phyloP scores from a whole-genome alignment of 2,888 invertebrate species.

The Stegana nigrithorax region DNA sequence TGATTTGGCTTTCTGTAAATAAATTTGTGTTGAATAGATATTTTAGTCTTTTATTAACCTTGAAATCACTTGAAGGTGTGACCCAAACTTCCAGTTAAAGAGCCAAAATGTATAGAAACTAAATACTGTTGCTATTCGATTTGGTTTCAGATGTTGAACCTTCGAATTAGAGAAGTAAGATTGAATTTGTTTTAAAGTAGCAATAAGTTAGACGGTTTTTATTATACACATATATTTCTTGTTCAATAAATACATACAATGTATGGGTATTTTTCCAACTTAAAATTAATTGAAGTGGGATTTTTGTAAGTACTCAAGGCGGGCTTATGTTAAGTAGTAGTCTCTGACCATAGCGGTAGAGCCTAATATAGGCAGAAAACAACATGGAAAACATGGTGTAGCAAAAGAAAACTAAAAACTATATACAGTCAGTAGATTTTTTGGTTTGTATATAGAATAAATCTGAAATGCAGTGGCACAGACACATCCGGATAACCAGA shows the following conservation, averaged over 20 bases:
- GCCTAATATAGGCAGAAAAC: background rate
- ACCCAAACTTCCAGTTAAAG: too few species aligned
- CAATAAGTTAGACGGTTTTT: background rate
- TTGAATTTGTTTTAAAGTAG: background rate
- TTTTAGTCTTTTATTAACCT: too few species aligned
- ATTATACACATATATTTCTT: background rate
- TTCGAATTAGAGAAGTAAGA: too few species aligned
- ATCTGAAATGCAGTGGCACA: background rate
- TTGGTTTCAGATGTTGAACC: too few species aligned
- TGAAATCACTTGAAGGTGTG: too few species aligned
- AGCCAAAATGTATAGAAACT: too few species aligned
- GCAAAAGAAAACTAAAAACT: background rate
- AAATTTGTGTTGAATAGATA: too few species aligned
- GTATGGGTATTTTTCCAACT: background rate
- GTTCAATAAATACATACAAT: background rate
- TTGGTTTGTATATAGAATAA: background rate
- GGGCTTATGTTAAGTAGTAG: conserved; percentile 12
- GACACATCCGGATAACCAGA: background rate
- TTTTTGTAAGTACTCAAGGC: conserved; percentile 48
- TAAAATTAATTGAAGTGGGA: conserved; percentile 4
- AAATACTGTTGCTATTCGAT: too few species aligned
- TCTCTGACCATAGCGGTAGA: conserved; percentile 2
- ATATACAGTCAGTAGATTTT: background rate
- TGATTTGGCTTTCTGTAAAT: too few species aligned
- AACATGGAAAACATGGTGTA: background rate